phyloP scores from a whole-genome alignment of 2,113 vertebrate genomes.

The Illadopsis cleaveri region DNA sequence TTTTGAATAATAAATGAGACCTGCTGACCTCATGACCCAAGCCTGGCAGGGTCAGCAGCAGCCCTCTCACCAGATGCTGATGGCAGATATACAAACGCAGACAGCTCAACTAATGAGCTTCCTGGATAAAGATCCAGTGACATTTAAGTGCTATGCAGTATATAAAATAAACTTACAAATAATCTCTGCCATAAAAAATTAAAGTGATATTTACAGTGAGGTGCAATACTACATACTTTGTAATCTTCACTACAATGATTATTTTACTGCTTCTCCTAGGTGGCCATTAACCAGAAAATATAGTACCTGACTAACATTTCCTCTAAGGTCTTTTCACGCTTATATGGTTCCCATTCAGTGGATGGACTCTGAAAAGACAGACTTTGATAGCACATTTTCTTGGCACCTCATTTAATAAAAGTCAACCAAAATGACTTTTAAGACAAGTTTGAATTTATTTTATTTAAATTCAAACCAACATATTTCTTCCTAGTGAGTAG shows the following conservation, averaged over 20 bases:
- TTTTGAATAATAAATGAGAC: conserved; percentile 87
- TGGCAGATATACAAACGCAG: conserved; percentile 70
- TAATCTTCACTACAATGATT: neutral
- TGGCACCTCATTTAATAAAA: neutral
- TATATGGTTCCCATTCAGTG: neutral
- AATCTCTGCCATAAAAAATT: conserved; percentile 23
- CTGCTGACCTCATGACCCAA: conserved; percentile 79
- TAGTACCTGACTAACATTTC: neutral
- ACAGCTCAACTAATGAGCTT: conserved; percentile 77
- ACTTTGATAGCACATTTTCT: neutral
- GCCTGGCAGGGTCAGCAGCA: conserved; percentile 78
- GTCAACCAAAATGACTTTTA: neutral
- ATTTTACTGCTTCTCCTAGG: neutral
- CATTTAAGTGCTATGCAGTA: conserved; percentile 29
- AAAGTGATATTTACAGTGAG: conserved; percentile 44
- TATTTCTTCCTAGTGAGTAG: neutral
- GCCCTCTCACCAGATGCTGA: conserved; percentile 78
- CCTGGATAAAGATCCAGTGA: conserved; percentile 25
- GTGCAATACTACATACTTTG: neutral
- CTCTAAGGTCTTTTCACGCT: neutral
- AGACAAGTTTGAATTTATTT: neutral
- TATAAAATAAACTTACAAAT: conserved; percentile 33
- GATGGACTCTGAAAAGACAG: neutral
- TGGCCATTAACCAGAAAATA: conserved; percentile 1
- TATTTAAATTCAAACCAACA: neutral